Percentiles rank a stretch among this genome's conserved stretches.
phyloP scores from a whole-genome alignment of 2,797 vertebrate genomes.

The Steatocranus sp. region DNA sequence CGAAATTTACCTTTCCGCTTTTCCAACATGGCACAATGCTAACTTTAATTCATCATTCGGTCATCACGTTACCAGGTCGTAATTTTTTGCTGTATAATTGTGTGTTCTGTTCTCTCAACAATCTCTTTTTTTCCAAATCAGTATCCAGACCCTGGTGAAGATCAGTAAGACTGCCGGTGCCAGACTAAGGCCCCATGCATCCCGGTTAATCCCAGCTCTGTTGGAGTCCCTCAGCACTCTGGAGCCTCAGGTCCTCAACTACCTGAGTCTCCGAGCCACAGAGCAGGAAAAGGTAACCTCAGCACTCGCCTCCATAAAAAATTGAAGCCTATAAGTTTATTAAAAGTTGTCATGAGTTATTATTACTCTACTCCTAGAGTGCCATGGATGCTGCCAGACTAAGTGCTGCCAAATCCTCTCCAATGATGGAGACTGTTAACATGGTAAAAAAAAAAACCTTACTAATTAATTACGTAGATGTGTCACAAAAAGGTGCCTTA shows the following conservation, averaged over 20 bases:
- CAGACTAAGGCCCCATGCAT: conserved; percentile 90
- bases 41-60: not conserved
- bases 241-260: conserved; percentile 97
- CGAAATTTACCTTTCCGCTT: not conserved
- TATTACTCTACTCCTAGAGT: conserved; percentile 68
- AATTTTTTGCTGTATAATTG: not conserved
- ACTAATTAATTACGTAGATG: not conserved
- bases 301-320: not conserved
- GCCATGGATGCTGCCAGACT: conserved; percentile 96
- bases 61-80: not conserved
- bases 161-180: conserved; percentile 94
- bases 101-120: not conserved
- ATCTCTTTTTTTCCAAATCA: conserved; percentile 26
- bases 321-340: not conserved
- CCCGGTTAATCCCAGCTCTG: conserved; percentile 91
- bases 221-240: conserved; percentile 91
- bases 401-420: conserved; percentile 95
- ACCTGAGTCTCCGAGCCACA: conserved; percentile 93
- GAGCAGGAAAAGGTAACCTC: conserved; percentile 92
- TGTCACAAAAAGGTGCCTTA: not conserved
- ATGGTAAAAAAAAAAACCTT: conserved; percentile 74
- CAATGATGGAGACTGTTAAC: conserved; percentile 99
- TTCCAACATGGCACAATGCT: not conserved
- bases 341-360: not conserved
- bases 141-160: conserved; percentile 97